Base-by-base conservation (phyloP, 2,888 invertebrate genomes). In the Embidobia sp. region DNA sequence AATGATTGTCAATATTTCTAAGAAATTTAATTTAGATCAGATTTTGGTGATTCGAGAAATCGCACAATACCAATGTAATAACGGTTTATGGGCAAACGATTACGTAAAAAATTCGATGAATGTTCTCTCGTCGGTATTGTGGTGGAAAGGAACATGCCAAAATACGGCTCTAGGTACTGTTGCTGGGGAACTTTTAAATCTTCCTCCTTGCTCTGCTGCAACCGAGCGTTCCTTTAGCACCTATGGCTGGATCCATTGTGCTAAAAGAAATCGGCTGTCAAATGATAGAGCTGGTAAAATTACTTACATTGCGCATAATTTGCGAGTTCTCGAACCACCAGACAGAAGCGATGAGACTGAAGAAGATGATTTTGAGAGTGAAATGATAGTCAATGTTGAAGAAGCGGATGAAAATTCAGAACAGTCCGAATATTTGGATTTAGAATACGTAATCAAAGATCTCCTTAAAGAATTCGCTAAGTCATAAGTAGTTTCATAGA, bases 201-300 rank as follows among this genome's bases (percentile, higher is more conserved):
- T 72, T 3, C 67, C 75, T 19, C 19, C 40, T 16, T 40, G 61
- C 6, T 70, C 69, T 37, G 61, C 74, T 26, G 79, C 79, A 19
- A 77, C 76, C 11, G 70, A 79, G 48, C 44, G 73, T 8, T 61
- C 66, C 6, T 79, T 79, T 27, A 73, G 73, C 31, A 70, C 69
- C 0, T 64, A 73, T 40, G 73, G 79, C 8, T 76, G 76, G 69
- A 64, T 79, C 6, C 73, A 77, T 33, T 44, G 26, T 40, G 5
- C 51, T 3, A 78, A 73, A 67, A 53, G 76, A 64, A 76, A 73
- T 29, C 42, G 75, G 1, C 53, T 78, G 10, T 11, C 33, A 8
- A 67, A 53, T 42, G 55, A 15, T 0, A 53, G 67, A 72, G 78
- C 72, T 26, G 19, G 61, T n/a, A 63, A 49, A 31, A 29, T 70